phyloP scores from a whole-genome alignment of 2,888 invertebrate species.

The Lypha dubia region DNA sequence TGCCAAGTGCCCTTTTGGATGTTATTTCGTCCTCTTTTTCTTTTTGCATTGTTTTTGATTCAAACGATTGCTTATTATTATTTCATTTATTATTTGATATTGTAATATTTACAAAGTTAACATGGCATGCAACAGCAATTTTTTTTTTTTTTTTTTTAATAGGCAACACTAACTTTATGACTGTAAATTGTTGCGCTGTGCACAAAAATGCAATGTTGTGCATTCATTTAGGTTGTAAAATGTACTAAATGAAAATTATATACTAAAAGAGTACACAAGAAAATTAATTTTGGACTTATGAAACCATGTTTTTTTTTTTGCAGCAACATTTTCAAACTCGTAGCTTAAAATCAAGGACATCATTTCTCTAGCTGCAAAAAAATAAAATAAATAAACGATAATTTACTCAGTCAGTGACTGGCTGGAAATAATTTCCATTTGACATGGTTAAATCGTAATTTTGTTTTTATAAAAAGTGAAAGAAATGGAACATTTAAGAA shows the following conservation, averaged over 20 bases:
- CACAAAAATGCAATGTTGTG: slow-evolving; percentile 30
- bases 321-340: slow-evolving; percentile 19
- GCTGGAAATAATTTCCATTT: slow-evolving; percentile 41
- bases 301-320: not conserved
- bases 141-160: slow-evolving; percentile 60
- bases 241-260: slow-evolving; percentile 49
- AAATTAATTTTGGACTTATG: slow-evolving; percentile 15
- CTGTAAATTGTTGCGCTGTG: slow-evolving; percentile 60
- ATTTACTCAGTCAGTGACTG: slow-evolving; percentile 23
- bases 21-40: slow-evolving; percentile 9
- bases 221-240: slow-evolving; percentile 15
- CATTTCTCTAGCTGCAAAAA: not conserved
- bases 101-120: slow-evolving; percentile 68
- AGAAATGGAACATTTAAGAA: not conserved
- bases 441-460: slow-evolving; percentile 46
- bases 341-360: slow-evolving; percentile 64
- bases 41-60: too few species aligned
- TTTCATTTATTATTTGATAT: slow-evolving; percentile 59
- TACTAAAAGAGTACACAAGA: slow-evolving; percentile 36
- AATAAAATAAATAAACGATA: slow-evolving; percentile 31
- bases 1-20: slow-evolving; percentile 3
- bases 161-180: slow-evolving; percentile 68
- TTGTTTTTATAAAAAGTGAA: slow-evolving; percentile 8
- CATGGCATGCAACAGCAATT: slow-evolving; percentile 69
- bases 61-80: slow-evolving; percentile 22